Evolutionary conservation across 2,888 invertebrate genomes (phyloP), one percentile per base, ranked within the genome.

Genomic region (Tenthredo scrophulariae): DNA sequence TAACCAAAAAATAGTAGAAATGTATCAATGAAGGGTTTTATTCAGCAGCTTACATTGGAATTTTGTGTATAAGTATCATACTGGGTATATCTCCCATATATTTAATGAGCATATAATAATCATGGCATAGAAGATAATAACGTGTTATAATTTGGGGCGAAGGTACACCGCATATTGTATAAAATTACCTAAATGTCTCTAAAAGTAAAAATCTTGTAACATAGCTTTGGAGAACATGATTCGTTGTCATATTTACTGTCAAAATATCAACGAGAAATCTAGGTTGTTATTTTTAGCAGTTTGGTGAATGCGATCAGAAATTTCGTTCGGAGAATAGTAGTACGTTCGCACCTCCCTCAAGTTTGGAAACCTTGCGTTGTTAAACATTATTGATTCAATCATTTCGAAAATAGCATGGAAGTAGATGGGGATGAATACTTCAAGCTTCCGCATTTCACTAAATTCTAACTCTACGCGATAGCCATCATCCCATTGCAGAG

Each of bases 251-350:
- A 26, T 65, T 13, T 29, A 29, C 13, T 13, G 10, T 15, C 26
- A 9, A 7, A 29, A 29, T 65, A 9, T 10, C 10, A 65, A 13
- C 22, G 13, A 2, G 67, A 80, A 80, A 40, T 80, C 62, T 13
- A 80, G 79, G 40, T 80, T 80, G 9, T 62, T 80, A 37, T 37
- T 33, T 22, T 40, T 26, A 13, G 79, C 37, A 37, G 58, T 58
- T 37, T 40, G 10, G 10, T 40, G 2, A 18, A 80, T 62, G 40
- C 40, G 79, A 62, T 70, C 15, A 3, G n/a, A 5, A 2, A 37
- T 37, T 7, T 80, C 40, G 67, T 4, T 15, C 6, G 0, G 26
- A 26, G 7, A 29, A 67, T 29, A 15, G 6, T 67, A 18, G 33
- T 3, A 26, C 29, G n/a, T 72, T 37, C 40, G 37, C 26, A 72